Conservation (phyloP, 1,140 invertebrate species). For the Anagrus nilaparvatae region DNA sequence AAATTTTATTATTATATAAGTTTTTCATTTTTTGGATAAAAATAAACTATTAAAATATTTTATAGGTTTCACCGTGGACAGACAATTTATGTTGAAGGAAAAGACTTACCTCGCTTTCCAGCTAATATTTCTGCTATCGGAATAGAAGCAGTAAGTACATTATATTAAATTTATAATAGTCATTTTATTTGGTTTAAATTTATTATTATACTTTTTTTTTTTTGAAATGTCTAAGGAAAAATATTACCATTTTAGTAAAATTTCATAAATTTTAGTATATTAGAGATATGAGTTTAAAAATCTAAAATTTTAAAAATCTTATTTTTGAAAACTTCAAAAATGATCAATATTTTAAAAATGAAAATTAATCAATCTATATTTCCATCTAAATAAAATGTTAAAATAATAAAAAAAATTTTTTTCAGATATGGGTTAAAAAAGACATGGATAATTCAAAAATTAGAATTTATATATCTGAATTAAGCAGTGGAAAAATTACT, state of each 20-base stretch:
- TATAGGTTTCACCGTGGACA: constrained; percentile 81
- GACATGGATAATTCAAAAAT: constrained; percentile 69
- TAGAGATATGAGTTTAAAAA: constrained; percentile 10
- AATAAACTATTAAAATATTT: constrained; percentile 4
- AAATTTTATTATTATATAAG: constrained; percentile 21
- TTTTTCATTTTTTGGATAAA: constrained; percentile 5
- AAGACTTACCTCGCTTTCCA: constrained; percentile 69
- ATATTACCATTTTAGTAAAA: too few relatives aligned
- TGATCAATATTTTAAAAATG: too few relatives aligned
- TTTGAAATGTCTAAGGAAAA: constrained; percentile 5
- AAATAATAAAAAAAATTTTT: too few relatives aligned
- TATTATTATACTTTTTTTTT: constrained; percentile 4
- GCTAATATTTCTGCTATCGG: constrained; percentile 83
- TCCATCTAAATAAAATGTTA: too few relatives aligned
- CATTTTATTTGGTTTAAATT: constrained; percentile 9
- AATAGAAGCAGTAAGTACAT: constrained; percentile 67
- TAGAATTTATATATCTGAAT: constrained; percentile 70
- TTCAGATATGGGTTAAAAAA: constrained; percentile 85
- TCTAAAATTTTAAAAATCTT: constrained; percentile 15
- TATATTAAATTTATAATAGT: constrained; percentile 8
- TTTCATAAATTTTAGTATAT: too few relatives aligned
- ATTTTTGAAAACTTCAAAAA: too few relatives aligned
- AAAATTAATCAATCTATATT: too few relatives aligned
- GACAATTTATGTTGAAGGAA: constrained; percentile 81
- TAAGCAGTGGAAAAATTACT: constrained; percentile 79